Evolutionary conservation across 2,888 invertebrate genomes (phyloP).

Genomic region (Heliconius cydno): DNA sequence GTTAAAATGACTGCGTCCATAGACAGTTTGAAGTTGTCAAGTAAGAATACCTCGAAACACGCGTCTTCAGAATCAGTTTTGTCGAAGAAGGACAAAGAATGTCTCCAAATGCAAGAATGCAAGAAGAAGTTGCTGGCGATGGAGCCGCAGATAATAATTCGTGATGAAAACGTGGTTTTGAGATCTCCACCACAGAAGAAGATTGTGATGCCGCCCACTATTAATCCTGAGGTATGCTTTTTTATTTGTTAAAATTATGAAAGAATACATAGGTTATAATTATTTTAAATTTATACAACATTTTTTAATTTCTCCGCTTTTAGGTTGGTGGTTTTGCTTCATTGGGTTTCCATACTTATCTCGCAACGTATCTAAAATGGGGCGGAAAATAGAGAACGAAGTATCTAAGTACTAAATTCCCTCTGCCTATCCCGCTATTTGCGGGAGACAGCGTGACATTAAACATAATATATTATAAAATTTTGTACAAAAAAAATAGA

Average conservation of each 20-base stretch:
- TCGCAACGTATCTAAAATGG: too few species aligned
- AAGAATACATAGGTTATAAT: too few species aligned
- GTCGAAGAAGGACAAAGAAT: conserved; percentile 77
- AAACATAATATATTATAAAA: too few species aligned
- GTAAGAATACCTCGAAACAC: conserved; percentile 77
- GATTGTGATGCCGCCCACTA: conserved; percentile 75
- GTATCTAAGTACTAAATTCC: too few species aligned
- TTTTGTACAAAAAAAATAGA: too few species aligned
- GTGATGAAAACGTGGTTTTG: conserved; percentile 77
- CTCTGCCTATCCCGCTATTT: too few species aligned
- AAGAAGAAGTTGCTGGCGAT: conserved; percentile 78
- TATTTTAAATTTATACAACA: too few species aligned
- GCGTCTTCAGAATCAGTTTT: conserved; percentile 79
- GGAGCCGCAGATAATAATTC: conserved; percentile 78
- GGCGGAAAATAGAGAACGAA: too few species aligned
- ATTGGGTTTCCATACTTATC: too few species aligned
- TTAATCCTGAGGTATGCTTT: conserved; percentile 73
- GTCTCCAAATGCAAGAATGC: conserved; percentile 78
- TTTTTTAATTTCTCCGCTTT: too few species aligned
- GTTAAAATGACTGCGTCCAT: conserved; percentile 75
- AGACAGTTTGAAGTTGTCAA: conserved; percentile 78
- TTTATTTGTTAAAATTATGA: not conserved
- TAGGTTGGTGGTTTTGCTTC: too few species aligned
- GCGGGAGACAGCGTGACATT: too few species aligned
- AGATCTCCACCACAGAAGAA: conserved; percentile 80